phyloP scores from a whole-genome alignment of 2,113 vertebrate species.

The Archilochus colubris region DNA sequence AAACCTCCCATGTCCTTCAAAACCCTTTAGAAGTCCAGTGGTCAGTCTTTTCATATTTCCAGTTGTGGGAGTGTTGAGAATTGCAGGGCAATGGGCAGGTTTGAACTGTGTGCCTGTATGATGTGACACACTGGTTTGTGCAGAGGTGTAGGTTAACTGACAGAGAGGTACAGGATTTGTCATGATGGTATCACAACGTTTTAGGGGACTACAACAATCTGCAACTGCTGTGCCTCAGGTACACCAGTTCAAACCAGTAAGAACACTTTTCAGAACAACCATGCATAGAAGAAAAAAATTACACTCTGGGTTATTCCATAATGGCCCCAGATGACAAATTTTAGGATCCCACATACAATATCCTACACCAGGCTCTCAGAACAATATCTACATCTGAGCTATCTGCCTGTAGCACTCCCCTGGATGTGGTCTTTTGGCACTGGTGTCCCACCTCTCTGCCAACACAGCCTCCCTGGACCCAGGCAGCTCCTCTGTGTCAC shows the following conservation, averaged over 20 bases:
- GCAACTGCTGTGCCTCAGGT: background rate
- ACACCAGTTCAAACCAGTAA: background rate
- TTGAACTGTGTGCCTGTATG: background rate
- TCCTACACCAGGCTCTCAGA: background rate
- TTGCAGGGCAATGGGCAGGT: background rate
- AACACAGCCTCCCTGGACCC: background rate
- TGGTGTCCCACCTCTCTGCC: background rate
- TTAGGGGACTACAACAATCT: background rate
- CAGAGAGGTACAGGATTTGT: background rate
- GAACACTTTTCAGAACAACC: background rate
- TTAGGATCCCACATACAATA: background rate
- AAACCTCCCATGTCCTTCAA: background rate
- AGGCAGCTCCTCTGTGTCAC: background rate
- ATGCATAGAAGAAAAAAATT: background rate
- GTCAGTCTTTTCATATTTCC: background rate
- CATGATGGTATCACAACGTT: background rate
- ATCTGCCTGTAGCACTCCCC: background rate
- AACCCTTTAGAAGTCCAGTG: background rate
- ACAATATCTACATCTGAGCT: background rate
- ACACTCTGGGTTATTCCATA: background rate
- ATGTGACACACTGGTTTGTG: background rate
- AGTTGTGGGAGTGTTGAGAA: background rate
- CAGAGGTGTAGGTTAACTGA: background rate
- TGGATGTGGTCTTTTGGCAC: background rate
- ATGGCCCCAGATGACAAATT: background rate